Evolutionary conservation across 2,113 vertebrate species (phyloP).

Genomic region (Hoplias malabaricus): DNA sequence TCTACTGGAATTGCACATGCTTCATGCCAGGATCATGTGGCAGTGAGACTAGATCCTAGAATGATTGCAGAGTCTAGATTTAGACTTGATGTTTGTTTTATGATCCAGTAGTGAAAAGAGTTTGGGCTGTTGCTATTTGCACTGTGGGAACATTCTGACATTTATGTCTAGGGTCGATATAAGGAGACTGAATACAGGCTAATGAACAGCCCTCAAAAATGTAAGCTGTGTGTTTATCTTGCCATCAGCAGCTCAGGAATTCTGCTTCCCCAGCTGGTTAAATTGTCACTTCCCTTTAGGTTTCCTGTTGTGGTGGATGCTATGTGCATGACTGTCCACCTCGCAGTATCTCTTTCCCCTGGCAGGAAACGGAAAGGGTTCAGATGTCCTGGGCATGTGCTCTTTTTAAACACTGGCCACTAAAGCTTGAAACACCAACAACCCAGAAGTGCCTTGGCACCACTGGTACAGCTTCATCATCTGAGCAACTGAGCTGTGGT

Average conservation of each 20-base stretch:
- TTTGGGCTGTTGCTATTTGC: slow-evolving; percentile 29
- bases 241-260: slow-evolving; percentile 47
- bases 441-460: not conserved
- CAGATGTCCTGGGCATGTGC: slow-evolving; percentile 49
- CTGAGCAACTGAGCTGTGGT: no score
- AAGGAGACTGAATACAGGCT: slow-evolving; percentile 45
- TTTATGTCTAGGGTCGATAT: slow-evolving; percentile 5
- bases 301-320: slow-evolving; percentile 72
- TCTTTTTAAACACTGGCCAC: slow-evolving; percentile 19
- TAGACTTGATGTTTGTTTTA: slow-evolving; percentile 26
- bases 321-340: slow-evolving; percentile 35
- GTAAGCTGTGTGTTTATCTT: slow-evolving; percentile 2
- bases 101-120: slow-evolving; percentile 11
- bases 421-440: not conserved
- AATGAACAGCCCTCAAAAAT: slow-evolving; percentile 59
- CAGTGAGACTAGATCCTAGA: not conserved
- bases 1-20: slow-evolving; percentile 56
- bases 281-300: slow-evolving; percentile 64
- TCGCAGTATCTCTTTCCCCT: slow-evolving; percentile 50
- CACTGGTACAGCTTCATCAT: not conserved
- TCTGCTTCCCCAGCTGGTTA: slow-evolving; percentile 48
- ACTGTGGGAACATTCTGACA: slow-evolving; percentile 36
- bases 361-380: slow-evolving; percentile 67
- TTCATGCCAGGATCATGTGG: slow-evolving; percentile 46
- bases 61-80: slow-evolving; percentile 6